These are phyloP conservation scores for Ictalurus furcatus DNA, from an alignment of 2,113 vertebrate species.

Conservation along the genomic window DNA sequence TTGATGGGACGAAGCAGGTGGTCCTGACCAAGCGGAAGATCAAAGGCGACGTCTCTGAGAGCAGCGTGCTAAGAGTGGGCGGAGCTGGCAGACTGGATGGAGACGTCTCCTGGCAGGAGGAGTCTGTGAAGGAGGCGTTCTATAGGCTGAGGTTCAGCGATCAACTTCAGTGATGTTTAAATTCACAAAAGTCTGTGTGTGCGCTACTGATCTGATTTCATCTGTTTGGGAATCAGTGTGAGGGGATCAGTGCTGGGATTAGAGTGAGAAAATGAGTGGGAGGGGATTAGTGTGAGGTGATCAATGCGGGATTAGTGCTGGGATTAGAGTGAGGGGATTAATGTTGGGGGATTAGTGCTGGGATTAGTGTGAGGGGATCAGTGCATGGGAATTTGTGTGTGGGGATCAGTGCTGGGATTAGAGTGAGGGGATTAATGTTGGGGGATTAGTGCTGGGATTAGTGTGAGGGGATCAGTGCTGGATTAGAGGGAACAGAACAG, in stretches of 20 bases:
- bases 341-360: not conserved
- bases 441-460: too few relatives aligned
- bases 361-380: too few relatives aligned
- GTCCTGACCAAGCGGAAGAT: constrained; percentile 84
- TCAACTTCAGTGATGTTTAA: not conserved
- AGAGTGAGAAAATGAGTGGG: not conserved
- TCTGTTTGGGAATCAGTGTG: not conserved
- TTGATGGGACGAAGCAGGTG: constrained; percentile 56
- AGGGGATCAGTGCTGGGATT: not conserved
- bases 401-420: too few relatives aligned
- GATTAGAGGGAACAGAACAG: not conserved
- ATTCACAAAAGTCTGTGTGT: not conserved
- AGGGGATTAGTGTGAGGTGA: not conserved
- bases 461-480: not conserved
- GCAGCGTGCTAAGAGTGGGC: constrained; percentile 72
- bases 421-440: too few relatives aligned
- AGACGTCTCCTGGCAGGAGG: constrained; percentile 53
- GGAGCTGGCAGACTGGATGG: not conserved
- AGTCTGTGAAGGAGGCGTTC: constrained; percentile 79
- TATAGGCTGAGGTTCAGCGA: constrained; percentile 83
- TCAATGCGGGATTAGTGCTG: not conserved
- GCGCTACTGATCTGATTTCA: not conserved
- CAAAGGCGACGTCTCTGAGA: constrained; percentile 72
- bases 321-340: not conserved
- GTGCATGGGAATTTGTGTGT: too few relatives aligned